Base-by-base conservation (phyloP, 2,113 vertebrate genomes). In the Muscicapa adusta region DNA sequence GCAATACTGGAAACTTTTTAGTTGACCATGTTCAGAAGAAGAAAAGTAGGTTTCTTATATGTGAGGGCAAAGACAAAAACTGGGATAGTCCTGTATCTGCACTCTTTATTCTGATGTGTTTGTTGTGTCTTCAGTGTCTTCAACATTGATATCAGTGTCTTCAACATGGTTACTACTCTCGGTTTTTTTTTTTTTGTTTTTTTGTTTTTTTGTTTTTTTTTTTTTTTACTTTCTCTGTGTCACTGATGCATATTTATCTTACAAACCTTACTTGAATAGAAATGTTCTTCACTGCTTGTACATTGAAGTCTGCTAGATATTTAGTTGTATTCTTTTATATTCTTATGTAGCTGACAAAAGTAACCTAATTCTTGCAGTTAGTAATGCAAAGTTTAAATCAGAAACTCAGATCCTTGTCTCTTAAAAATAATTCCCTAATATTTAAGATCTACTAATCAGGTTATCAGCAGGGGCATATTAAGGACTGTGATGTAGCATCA, bases 361-460 rank as follows among this genome's bases (percentile, higher is more conserved):
- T 78, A 76, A 76, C 67, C 2, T 54, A 47, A 76, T 94, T 68
- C 76, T 53, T 48, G 54, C 58, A 47, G 15, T 80, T 62, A 38
- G 36, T 70, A 92, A 86, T 60, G 16, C 29, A 40, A 74, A 58
- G 42, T 68, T 68, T 63, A 80, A 75, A 36, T 40, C 38, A 3
- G 17, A 61, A 76, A 54, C 66, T 56, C 8, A 3, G 61, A 78
- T 86, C 75, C 28, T 76, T 8, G 0, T 38, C 38, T 85, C 76
- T 84, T 84, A 84, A 91, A 93, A 93, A 65, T 63, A 88, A 76
- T 79, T 72, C 38, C n/a, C 47, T 88, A 67, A 91, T 57, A 20
- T 73, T 74, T 63, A 26, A 72, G 47, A 45, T 87, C 62, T 26
- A 23, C 58, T 65, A 36, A 61, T 80, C 57, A 53, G 9, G 29